Evolutionary conservation across 1,140 invertebrate genomes (phyloP).

Genomic region (Brachionus paranguensis): DNA sequence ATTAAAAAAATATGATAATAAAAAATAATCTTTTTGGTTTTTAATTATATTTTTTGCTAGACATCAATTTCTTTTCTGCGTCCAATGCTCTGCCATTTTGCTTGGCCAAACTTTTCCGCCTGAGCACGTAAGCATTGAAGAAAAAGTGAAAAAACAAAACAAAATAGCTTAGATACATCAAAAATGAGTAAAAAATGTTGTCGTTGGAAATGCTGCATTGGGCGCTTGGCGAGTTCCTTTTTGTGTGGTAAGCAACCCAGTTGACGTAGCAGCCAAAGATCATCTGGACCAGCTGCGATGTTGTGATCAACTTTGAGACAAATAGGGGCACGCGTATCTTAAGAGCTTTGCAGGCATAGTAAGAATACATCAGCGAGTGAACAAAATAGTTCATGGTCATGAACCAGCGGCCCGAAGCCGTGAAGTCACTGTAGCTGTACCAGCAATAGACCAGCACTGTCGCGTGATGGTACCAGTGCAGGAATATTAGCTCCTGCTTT

Average conservation of each 20-base stretch:
- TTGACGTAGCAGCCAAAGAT: constrained; percentile 64
- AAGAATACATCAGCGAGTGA: constrained; percentile 92
- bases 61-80: background rate
- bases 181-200: constrained; percentile 21
- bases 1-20: background rate
- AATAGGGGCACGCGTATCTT: constrained; percentile 73
- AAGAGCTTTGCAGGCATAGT: constrained; percentile 84
- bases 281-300: constrained; percentile 88
- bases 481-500: constrained; percentile 90
- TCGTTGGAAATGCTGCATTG: constrained; percentile 5
- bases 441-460: constrained; percentile 82
- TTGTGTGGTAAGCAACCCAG: constrained; percentile 29
- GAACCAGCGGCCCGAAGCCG: constrained; percentile 69
- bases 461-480: constrained; percentile 78
- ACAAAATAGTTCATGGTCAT: constrained; percentile 97
- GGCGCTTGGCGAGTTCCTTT: background rate
- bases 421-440: constrained; percentile 73
- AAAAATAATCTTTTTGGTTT: background rate
- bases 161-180: constrained; percentile 39
- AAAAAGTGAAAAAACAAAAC: constrained; percentile 36
- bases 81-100: background rate
- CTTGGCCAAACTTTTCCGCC: background rate
- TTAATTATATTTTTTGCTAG: background rate
- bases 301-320: constrained; percentile 85
- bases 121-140: constrained; percentile 24